phyloP scores from a whole-genome alignment of 2,888 invertebrate genomes.

The Stenichneumon culpator region DNA sequence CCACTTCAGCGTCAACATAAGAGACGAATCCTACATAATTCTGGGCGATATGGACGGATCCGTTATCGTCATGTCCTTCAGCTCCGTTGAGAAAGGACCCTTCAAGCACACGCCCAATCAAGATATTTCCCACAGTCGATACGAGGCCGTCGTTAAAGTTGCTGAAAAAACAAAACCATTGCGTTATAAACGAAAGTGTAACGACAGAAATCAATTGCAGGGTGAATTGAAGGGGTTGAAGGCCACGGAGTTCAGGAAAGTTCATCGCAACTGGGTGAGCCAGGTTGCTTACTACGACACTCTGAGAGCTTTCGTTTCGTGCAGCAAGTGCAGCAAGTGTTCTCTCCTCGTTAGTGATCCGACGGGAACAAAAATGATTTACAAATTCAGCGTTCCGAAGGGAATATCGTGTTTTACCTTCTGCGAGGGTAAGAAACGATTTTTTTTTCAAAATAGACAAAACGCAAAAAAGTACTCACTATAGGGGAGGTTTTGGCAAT shows the following conservation, averaged over 20 bases:
- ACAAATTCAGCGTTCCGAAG: conserved; percentile 87
- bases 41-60: conserved; percentile 92
- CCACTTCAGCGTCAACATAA: conserved; percentile 87
- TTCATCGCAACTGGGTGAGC: conserved; percentile 90
- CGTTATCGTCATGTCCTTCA: conserved; percentile 89
- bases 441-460: not conserved
- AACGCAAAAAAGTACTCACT: too few relatives aligned
- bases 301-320: conserved; percentile 90
- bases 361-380: conserved; percentile 87
- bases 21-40: conserved; percentile 88
- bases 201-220: conserved; percentile 72
- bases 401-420: conserved; percentile 80
- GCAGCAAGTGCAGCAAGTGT: conserved; percentile 87
- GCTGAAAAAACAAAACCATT: conserved; percentile 35
- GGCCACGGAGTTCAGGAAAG: conserved; percentile 86
- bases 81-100: conserved; percentile 88
- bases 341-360: conserved; percentile 88
- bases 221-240: conserved; percentile 86
- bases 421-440: conserved; percentile 75
- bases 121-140: conserved; percentile 87
- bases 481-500: too few relatives aligned
- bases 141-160: conserved; percentile 87
- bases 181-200: not conserved
- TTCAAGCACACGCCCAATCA: conserved; percentile 90
- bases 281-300: conserved; percentile 90